Evolutionary conservation across 37 sponge, comb jelly and placozoan species (phyloP).

Genomic region (Geodia barretti): DNA sequence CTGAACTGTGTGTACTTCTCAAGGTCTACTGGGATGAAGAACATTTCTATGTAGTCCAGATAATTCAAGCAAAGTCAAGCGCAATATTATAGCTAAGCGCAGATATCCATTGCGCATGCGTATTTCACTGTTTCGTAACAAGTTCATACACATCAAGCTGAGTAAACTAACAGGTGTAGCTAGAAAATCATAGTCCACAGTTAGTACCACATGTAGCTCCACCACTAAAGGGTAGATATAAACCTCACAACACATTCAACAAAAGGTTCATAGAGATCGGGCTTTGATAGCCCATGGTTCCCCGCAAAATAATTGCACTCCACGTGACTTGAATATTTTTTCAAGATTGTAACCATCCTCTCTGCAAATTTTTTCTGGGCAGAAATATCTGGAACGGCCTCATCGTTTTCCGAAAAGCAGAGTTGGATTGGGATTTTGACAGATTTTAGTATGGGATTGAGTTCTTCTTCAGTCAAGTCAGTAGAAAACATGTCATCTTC

Average conservation of each 20-base stretch:
- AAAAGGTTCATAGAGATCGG: constrained; percentile 28
- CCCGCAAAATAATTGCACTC: constrained; percentile 36
- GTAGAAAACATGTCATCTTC: constrained; percentile 64
- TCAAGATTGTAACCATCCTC: constrained; percentile 41
- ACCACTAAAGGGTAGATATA: neutral
- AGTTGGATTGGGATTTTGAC: constrained; percentile 39
- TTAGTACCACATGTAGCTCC: too few relatives aligned
- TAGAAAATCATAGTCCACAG: too few relatives aligned
- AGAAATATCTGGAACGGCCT: constrained; percentile 39
- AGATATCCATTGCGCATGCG: too few relatives aligned
- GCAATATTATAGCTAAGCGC: too few relatives aligned
- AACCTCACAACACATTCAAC: constrained; percentile 26
- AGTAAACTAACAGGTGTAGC: too few relatives aligned
- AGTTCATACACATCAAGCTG: too few relatives aligned
- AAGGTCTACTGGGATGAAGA: too few relatives aligned
- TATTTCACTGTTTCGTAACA: too few relatives aligned
- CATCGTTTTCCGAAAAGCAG: constrained; percentile 46
- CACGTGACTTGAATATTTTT: neutral
- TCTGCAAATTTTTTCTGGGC: constrained; percentile 25
- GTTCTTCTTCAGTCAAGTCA: constrained; percentile 45
- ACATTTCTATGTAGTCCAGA: too few relatives aligned
- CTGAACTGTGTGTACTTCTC: too few relatives aligned
- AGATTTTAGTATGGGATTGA: constrained; percentile 23
- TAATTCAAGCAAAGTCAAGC: too few relatives aligned
- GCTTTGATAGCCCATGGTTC: constrained; percentile 26